phyloP scores from a whole-genome alignment of 2,113 vertebrate species.

The Tricholaema leucomelas region DNA sequence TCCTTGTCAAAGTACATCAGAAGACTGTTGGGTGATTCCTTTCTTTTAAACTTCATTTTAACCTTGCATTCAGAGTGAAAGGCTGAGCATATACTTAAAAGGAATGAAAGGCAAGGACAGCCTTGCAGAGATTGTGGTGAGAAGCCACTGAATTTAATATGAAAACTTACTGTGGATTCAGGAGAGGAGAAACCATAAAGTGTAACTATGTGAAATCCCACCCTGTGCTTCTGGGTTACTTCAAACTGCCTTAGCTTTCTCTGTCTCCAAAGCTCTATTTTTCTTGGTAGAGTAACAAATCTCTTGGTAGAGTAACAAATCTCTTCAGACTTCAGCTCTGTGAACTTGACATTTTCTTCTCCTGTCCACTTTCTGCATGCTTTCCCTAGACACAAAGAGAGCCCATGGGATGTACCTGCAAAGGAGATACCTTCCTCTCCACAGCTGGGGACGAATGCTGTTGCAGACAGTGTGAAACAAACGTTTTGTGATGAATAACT shows the following conservation, averaged over 20 bases:
- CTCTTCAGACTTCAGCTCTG: neutral
- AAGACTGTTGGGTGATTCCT: neutral
- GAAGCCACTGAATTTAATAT: slow-evolving; percentile 14
- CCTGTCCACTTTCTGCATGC: neutral
- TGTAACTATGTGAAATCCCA: neutral
- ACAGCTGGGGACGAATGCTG: rapidly evolving
- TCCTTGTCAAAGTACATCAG: slow-evolving; percentile 31
- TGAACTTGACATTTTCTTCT: neutral
- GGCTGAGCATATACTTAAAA: neutral
- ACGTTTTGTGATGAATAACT: slow-evolving; percentile 1
- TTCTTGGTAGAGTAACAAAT: neutral
- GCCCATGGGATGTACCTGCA: neutral
- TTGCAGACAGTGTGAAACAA: neutral
- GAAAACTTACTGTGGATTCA: neutral
- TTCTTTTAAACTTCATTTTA: neutral
- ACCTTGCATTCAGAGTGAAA: slow-evolving; percentile 7
- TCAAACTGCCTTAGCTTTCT: neutral
- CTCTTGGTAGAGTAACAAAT: neutral
- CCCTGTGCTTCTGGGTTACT: neutral
- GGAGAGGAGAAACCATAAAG: neutral
- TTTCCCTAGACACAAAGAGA: neutral
- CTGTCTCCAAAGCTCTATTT: neutral
- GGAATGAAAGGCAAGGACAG: slow-evolving; percentile 2
- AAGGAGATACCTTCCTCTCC: neutral
- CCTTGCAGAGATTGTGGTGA: neutral